Base-by-base conservation (phyloP, 2,888 invertebrate genomes). In the Allygus modestus region DNA sequence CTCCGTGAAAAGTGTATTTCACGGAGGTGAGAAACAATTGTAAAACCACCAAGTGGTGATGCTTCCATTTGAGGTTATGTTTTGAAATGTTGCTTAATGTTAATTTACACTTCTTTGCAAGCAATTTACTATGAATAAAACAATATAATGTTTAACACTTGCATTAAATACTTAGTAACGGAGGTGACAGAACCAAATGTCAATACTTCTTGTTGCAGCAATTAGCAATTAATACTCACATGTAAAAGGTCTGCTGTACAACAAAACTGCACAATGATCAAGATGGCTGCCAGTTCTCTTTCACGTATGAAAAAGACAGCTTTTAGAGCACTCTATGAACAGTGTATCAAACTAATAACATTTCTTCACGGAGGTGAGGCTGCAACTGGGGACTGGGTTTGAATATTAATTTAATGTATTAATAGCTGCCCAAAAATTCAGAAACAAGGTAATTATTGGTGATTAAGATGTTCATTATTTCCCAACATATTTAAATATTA, bases 301-400 rank as follows among this genome's bases (percentile, higher is more conserved):
- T 37, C 77, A 77, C 41, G 37, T 15, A 23, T 77, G 77, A 77
- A 77, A 23, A 77, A 77, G 77, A 41, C 37, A 43, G 77, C 77
- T 77, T 11, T 43, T 37, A 37, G 77, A 77, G 77, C 77, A 11
- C 77, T 77, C 77, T 77, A 77, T 77, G 77, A 77, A 23, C 77
- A 41, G 43, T 77, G 11, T 77, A 77, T 77, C 43, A 77, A 77
- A 77, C 77, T 77, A 77, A 77, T 77, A 77, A 77, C 77, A 43
- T 37, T 77, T 77, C 43, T 37, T 77, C 77, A 77, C 77, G 77
- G 77, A 77, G 77, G 77, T 77, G 77, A 77, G 77, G 77, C 77
- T 77, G 77, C 77, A 77, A 77, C 41, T 77, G 77, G 77, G 77
- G 77, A 77, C 77, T 37, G 41, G n/a, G 23, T 77, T 77, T 77